phyloP scores from a whole-genome alignment of 2,113 vertebrate genomes.

The Plecturocebus donacophilus region DNA sequence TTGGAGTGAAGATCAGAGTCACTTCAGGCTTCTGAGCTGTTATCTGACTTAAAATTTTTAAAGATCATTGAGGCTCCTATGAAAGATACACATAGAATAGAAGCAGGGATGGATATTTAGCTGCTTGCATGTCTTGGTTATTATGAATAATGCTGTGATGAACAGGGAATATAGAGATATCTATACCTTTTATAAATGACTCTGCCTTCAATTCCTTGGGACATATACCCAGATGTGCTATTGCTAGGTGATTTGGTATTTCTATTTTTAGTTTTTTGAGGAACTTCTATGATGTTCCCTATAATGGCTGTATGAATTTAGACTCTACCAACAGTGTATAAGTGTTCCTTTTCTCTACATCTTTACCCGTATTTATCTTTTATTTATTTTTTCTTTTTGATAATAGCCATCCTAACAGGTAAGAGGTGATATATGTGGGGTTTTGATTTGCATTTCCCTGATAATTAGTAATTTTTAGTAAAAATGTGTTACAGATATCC shows the following conservation, averaged over 20 bases:
- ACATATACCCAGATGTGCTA: background rate
- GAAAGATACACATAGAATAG: background rate
- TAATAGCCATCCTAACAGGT: background rate
- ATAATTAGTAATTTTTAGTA: background rate
- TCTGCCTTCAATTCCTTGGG: background rate
- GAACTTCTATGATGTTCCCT: background rate
- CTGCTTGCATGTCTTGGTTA: background rate
- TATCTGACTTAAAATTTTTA: background rate
- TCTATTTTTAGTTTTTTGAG: background rate
- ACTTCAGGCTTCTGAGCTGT: background rate
- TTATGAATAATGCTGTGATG: background rate
- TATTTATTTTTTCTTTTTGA: too few species aligned
- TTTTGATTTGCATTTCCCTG: background rate
- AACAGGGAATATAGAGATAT: background rate
- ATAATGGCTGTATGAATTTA: background rate
- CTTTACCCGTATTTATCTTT: background rate
- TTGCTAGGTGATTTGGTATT: background rate
- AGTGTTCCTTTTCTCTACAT: background rate
- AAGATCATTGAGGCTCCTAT: background rate
- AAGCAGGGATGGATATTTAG: background rate
- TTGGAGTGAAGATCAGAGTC: background rate
- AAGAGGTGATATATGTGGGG: background rate
- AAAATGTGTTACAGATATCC: background rate
- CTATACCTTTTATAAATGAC: background rate
- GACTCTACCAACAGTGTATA: too few species aligned